Percentiles rank a stretch among this genome's conserved stretches.
phyloP scores from a whole-genome alignment of 2,113 vertebrate species.

The Opisthocomus hoazin region DNA sequence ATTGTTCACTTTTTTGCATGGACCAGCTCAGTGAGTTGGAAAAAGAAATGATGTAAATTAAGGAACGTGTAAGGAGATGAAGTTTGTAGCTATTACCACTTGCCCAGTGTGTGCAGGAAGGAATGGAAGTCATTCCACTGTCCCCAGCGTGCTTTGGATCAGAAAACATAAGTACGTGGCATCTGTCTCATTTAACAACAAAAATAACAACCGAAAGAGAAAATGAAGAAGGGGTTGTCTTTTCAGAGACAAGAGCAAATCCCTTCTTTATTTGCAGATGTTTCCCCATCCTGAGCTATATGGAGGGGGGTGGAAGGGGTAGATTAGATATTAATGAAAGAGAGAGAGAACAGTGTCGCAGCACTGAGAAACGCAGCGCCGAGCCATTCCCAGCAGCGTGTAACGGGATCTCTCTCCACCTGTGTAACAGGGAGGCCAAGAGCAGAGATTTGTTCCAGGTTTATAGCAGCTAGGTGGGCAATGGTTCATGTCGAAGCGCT shows the following conservation, averaged over 20 bases:
- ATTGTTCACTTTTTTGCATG: background rate
- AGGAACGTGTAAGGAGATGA: background rate
- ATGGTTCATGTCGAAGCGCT: fast-evolving
- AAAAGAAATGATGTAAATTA: background rate
- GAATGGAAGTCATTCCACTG: background rate
- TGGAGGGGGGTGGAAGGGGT: background rate
- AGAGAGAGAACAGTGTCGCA: background rate
- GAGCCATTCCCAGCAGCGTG: background rate
- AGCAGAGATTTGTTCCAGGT: background rate
- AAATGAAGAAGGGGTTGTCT: background rate
- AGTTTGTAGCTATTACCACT: background rate
- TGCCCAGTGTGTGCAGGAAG: background rate
- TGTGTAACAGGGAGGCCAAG: background rate
- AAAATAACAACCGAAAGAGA: background rate
- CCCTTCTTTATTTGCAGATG: constrained; percentile 1
- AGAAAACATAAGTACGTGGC: background rate
- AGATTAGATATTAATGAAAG: background rate
- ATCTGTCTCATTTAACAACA: background rate
- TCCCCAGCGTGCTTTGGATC: background rate
- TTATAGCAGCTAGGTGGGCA: fast-evolving
- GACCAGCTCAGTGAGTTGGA: background rate
- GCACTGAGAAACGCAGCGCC: background rate
- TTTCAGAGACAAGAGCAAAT: background rate
- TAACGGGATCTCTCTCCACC: background rate
- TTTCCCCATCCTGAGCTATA: background rate